Conservation (phyloP, 2,113 vertebrate genomes). For the Trachemys scripta region DNA sequence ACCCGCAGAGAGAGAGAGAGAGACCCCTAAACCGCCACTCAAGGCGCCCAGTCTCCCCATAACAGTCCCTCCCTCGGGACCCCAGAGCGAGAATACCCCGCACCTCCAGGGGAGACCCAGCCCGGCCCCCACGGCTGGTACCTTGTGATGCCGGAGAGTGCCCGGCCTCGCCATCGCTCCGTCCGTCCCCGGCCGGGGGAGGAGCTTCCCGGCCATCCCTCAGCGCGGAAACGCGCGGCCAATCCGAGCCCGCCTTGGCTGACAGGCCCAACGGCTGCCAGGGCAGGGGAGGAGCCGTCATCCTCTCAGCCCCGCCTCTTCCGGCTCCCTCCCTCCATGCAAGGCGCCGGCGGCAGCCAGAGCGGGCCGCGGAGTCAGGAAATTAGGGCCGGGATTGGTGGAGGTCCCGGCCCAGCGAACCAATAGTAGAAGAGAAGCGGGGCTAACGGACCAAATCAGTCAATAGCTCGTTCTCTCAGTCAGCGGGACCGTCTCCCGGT, state of each 20-base stretch:
- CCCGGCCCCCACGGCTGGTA: neutral
- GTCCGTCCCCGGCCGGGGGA: neutral
- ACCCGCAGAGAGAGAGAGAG: neutral
- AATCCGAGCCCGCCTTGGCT: neutral
- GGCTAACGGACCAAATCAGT: rapidly evolving
- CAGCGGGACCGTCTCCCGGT: rapidly evolving
- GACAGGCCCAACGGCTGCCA: rapidly evolving
- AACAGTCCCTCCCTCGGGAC: too few species aligned
- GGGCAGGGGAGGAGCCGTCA: rapidly evolving
- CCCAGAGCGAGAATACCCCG: too few species aligned
- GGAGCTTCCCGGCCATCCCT: rapidly evolving
- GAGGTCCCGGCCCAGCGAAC: rapidly evolving
- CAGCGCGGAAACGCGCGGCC: rapidly evolving
- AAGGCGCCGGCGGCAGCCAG: rapidly evolving
- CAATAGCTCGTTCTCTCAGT: neutral
- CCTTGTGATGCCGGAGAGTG: neutral
- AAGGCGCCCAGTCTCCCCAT: neutral
- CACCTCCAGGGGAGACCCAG: too few species aligned
- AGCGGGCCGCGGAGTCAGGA: rapidly evolving
- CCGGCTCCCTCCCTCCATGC: rapidly evolving
- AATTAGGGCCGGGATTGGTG: neutral
- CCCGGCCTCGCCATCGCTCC: neutral
- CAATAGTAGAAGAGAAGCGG: constrained; percentile 9
- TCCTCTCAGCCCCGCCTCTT: rapidly evolving
- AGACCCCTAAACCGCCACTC: neutral